Conservation (phyloP, 2,113 vertebrate genomes). For the Nerophis lumbriciformis region DNA sequence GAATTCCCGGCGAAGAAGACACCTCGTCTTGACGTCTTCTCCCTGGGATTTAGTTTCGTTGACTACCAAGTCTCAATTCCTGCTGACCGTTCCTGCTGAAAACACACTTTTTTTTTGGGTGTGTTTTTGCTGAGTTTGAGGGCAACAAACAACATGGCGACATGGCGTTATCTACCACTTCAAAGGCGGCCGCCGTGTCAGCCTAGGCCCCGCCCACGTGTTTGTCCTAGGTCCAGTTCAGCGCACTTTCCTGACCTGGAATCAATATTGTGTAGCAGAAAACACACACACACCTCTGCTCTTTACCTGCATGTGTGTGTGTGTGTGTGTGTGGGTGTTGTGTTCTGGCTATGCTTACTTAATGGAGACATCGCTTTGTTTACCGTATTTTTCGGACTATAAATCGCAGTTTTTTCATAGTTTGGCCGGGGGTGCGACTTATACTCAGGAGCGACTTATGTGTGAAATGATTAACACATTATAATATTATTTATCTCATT, state of each 20-base stretch:
- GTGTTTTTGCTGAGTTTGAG: neutral
- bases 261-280: neutral
- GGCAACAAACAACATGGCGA: neutral
- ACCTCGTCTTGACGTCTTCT: slow-evolving; percentile 33
- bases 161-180: slow-evolving; percentile 34
- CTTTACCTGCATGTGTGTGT: no score
- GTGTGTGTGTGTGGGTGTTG: no score
- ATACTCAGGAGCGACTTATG: no score
- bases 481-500: no score
- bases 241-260: neutral
- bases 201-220: neutral
- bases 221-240: neutral
- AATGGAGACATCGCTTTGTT: no score
- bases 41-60: neutral
- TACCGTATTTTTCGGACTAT: no score
- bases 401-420: no score
- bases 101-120: neutral
- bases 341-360: no score
- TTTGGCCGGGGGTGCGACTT: no score
- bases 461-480: no score
- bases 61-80: neutral
- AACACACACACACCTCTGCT: no score
- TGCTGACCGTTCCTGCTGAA: no score
- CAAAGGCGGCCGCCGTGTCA: slow-evolving; percentile 33
- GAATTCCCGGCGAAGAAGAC: slow-evolving; percentile 69